A percentile compares a stretch with the other conserved stretches of the same genome.
Conservation (phyloP, 1,140 invertebrate genomes). For the Scaptomyza montana region DNA sequence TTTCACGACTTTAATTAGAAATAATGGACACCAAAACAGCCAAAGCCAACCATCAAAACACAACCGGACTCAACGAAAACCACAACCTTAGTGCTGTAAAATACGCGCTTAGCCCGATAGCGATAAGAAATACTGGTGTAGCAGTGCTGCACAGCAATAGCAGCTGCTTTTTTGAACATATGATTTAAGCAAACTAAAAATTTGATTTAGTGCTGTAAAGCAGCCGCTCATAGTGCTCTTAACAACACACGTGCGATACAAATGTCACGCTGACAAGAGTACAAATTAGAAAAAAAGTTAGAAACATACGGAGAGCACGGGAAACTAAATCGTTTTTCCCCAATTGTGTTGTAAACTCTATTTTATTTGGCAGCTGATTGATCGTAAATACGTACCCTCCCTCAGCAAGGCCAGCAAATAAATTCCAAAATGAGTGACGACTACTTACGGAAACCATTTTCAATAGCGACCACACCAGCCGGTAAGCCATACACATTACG, state of each 20-base stretch:
- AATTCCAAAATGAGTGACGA: conserved; percentile 83
- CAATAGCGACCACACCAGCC: conserved; percentile 59
- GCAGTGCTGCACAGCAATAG: conserved; percentile 8
- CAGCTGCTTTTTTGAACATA: conserved; percentile 7
- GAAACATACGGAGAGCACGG: conserved; percentile 49
- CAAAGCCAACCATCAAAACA: conserved; percentile 46
- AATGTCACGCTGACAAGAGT: conserved; percentile 51
- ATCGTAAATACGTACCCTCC: conserved; percentile 45
- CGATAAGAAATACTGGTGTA: conserved; percentile 1
- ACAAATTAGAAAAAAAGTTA: conserved; percentile 43
- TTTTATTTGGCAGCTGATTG: conserved; percentile 48
- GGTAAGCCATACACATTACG: conserved; percentile 73
- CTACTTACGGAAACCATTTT: conserved; percentile 79
- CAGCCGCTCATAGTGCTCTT: conserved; percentile 27
- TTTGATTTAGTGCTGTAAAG: conserved; percentile 26
- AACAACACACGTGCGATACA: conserved; percentile 48
- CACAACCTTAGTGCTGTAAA: conserved; percentile 51
- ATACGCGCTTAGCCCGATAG: conserved; percentile 30
- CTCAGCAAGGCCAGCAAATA: conserved; percentile 45
- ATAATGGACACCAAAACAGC: conserved; percentile 27
- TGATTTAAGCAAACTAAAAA: conserved; percentile 14
- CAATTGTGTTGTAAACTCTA: conserved; percentile 49
- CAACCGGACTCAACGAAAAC: conserved; percentile 49
- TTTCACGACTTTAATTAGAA: conserved; percentile 38
- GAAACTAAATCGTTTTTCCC: conserved; percentile 37